Conservation (phyloP, 2,888 invertebrate genomes). For the Mesorhabditis sp. region DNA sequence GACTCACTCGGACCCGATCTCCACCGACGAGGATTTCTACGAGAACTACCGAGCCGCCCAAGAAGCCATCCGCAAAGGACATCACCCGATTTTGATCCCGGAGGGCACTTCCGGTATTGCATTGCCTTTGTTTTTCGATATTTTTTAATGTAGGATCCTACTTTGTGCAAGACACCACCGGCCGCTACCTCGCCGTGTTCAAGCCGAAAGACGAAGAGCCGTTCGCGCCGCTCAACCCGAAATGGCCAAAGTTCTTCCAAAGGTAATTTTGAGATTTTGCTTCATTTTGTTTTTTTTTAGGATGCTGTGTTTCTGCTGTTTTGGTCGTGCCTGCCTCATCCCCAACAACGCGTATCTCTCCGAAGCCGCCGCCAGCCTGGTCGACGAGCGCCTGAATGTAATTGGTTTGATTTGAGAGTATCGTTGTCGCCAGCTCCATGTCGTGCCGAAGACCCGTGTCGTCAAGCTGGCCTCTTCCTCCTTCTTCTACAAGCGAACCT, state of each 20-base stretch:
- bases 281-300: constrained; percentile 17
- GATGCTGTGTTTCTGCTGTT: constrained; percentile 77
- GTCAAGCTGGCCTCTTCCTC: constrained; percentile 93
- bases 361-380: constrained; percentile 96
- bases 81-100: constrained; percentile 42
- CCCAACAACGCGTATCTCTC: constrained; percentile 96
- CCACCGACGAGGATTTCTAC: constrained; percentile 29
- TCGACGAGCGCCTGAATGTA: constrained; percentile 74
- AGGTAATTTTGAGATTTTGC: constrained; percentile 12
- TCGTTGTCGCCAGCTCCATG: constrained; percentile 73
- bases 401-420: constrained; percentile 6
- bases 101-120: constrained; percentile 41
- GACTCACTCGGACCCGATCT: neutral
- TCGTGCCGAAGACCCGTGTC: constrained; percentile 89
- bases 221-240: constrained; percentile 92
- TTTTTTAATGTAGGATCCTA: constrained; percentile 73
- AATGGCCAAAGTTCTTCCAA: constrained; percentile 99
- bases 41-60: constrained; percentile 30
- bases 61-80: constrained; percentile 40
- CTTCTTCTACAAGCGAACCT: constrained; percentile 77
- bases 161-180: constrained; percentile 84
- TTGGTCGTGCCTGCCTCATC: constrained; percentile 93
- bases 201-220: constrained; percentile 99
- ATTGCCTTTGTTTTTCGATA: neutral
- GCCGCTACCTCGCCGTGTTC: constrained; percentile 81